A percentile compares a stretch with the other conserved stretches of the same genome.
Conservation (phyloP, 2,888 invertebrate genomes). For the Urechis unicinctus region DNA sequence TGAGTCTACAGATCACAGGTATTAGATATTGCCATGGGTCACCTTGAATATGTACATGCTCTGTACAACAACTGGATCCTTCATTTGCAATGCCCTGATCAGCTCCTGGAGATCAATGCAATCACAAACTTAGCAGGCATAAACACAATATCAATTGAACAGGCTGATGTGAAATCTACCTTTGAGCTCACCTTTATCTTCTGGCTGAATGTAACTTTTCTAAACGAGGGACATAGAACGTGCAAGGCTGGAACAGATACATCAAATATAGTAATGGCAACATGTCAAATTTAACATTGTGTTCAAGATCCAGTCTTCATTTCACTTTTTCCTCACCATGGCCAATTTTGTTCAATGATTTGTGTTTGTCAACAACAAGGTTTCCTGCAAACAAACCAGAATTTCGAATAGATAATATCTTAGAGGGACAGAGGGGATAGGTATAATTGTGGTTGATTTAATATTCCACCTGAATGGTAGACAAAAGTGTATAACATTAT, state of each 20-base stretch:
- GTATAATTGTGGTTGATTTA: not conserved
- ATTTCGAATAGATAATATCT: too few relatives aligned
- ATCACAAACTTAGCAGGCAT: not conserved
- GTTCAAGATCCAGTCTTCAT: slow-evolving; percentile 51
- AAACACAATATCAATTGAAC: not conserved
- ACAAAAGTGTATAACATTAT: not conserved
- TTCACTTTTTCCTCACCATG: slow-evolving; percentile 56
- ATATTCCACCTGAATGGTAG: not conserved
- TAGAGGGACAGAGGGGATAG: slow-evolving; percentile 1
- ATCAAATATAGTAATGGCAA: not conserved
- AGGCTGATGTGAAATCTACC: not conserved
- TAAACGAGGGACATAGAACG: slow-evolving; percentile 71
- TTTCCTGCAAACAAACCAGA: slow-evolving; percentile 29
- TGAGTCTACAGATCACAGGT: not conserved
- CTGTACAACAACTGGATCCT: slow-evolving; percentile 75
- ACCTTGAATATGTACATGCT: slow-evolving; percentile 96
- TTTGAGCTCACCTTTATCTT: slow-evolving; percentile 61
- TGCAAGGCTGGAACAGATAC: slow-evolving; percentile 58
- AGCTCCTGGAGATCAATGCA: slow-evolving; percentile 53
- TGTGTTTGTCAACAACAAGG: slow-evolving; percentile 45
- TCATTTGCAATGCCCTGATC: slow-evolving; percentile 66
- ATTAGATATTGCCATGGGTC: slow-evolving; percentile 3
- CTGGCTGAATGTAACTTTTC: slow-evolving; percentile 74
- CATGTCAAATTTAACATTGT: slow-evolving; percentile 67
- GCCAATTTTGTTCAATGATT: slow-evolving; percentile 65